Evolutionary conservation across 2,888 invertebrate species (phyloP), one percentile per base, ranked within the genome.

Genomic region (Drosophila koepferae): DNA sequence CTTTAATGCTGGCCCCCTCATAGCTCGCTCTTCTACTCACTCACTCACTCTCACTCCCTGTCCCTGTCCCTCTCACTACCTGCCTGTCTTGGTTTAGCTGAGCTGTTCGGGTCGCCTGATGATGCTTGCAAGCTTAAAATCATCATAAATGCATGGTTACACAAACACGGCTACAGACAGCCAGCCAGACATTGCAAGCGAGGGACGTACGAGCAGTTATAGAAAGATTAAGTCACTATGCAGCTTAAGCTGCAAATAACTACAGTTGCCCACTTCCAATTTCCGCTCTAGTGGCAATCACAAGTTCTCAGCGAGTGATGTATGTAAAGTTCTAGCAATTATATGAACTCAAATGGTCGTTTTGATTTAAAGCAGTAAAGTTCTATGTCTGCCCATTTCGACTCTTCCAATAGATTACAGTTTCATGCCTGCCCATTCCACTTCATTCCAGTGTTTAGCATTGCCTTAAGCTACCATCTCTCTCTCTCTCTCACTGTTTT

Each of bases 101-200:
- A 36, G 46, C 53, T 43, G 59, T 67, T 80, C 56, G 65, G 60
- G 8, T 69, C 61, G 54, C 61, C 75, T 62, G 69, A 70, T 76
- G 90, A 86, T 88, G 84, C 84, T 86, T 74, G 80, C 77, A 59
- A 83, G 86, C 90, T 81, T 90, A 59, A 86, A 90, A 90, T 90
- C 89, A 90, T 86, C 90, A 90, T 90, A 90, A 86, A 86, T 89
- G 90, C 86, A 90, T 81, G 82, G 79, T 66, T 84, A 82, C 78
- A 76, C 80, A 81, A 65, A 84, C 71, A 63, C 36, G 53, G 51
- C 56, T 56, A 43, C 56, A 70, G 70, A 68, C 70, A 38, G 55
- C 23, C 44, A 40, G 49, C 46, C 72, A 64, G 67, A 69, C 63
- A 18, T 49, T 31, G 14, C 31, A 10, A 59, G 12, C 66, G 63